These are phyloP conservation scores for Apodemus speciosus DNA, from an alignment of 2,113 vertebrate species.

Conservation along the genomic window DNA sequence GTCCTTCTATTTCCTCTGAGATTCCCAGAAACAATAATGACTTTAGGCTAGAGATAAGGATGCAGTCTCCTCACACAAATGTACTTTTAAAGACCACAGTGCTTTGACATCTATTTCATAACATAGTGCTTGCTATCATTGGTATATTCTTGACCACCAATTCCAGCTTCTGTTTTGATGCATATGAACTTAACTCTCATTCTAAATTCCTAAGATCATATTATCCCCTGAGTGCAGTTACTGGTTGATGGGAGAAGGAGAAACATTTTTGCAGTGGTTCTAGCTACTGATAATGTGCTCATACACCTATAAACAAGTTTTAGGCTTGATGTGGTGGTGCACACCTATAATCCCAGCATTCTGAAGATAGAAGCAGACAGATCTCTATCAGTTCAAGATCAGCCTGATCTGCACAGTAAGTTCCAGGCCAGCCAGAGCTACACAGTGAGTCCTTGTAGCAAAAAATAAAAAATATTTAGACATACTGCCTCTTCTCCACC, in stretches of 20 bases:
- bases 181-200: conserved; percentile 20
- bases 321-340: not conserved
- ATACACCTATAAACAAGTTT: not conserved
- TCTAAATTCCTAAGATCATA: not conserved
- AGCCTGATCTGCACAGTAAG: not conserved
- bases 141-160: not conserved
- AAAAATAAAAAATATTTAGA: not conserved
- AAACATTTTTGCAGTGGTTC: not conserved
- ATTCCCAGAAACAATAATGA: not conserved
- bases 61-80: not conserved
- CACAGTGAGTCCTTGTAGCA: not conserved
- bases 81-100: not conserved
- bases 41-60: not conserved
- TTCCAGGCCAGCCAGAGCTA: not conserved
- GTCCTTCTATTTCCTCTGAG: not conserved
- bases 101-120: not conserved
- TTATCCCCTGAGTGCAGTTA: not conserved
- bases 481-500: not conserved
- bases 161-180: conserved; percentile 30
- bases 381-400: not conserved
- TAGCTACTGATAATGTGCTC: not conserved
- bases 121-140: not conserved
- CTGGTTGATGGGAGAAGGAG: not conserved
- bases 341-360: not conserved
- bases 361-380: not conserved